Percentiles rank a stretch among this genome's conserved stretches.
Evolutionary conservation across 2,113 vertebrate species (phyloP).

Genomic region (Cinclus cinclus): DNA sequence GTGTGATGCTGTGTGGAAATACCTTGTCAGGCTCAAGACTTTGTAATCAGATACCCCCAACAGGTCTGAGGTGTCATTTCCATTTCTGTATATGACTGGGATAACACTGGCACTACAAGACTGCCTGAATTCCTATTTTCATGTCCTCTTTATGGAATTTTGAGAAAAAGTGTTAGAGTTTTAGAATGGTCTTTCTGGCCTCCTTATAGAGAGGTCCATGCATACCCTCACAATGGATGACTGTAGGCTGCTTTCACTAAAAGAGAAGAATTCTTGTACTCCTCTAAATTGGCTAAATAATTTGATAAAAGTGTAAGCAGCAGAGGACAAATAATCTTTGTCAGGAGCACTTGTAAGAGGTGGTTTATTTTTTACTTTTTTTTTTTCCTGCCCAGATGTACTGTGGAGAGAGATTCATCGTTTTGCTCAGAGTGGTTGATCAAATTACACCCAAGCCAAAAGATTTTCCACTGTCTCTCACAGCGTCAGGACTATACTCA

Average conservation of each 20-base stretch:
- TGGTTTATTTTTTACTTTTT: background rate
- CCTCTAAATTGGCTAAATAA: background rate
- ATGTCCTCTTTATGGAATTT: background rate
- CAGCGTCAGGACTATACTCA: background rate
- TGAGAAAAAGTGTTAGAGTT: background rate
- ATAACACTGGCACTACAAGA: background rate
- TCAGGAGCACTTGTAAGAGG: background rate
- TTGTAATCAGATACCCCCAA: background rate
- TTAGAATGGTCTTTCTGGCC: background rate
- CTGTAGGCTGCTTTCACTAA: background rate
- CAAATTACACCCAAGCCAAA: background rate
- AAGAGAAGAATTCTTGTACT: background rate
- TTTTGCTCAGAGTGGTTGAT: background rate
- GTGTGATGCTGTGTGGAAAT: background rate
- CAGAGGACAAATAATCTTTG: background rate
- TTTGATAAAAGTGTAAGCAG: background rate
- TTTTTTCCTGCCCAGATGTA: background rate
- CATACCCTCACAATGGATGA: background rate
- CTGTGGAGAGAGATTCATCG: background rate
- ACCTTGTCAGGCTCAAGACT: background rate
- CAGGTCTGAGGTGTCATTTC: background rate
- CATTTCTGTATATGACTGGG: background rate
- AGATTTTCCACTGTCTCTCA: background rate
- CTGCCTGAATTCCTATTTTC: background rate
- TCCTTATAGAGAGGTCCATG: background rate